Percentiles rank a stretch among this genome's conserved stretches.
Conservation (phyloP, 2,888 invertebrate genomes). For the Orgyia antiqua region DNA sequence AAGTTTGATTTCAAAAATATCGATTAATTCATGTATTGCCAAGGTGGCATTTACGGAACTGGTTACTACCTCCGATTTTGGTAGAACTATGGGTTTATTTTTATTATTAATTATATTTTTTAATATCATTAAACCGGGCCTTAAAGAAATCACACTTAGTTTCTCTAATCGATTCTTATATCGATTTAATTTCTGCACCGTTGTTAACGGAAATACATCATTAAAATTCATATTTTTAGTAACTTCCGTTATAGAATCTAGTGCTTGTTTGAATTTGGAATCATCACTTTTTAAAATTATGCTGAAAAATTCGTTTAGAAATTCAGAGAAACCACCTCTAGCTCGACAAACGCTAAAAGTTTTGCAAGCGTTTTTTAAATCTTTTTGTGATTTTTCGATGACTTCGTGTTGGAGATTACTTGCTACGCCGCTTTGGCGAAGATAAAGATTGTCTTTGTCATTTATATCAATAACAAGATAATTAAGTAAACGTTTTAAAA, state of each 20-base stretch:
- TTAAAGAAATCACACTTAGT: not conserved
- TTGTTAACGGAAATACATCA: slow-evolving; percentile 6
- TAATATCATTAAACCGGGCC: not conserved
- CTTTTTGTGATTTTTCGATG: slow-evolving; percentile 24
- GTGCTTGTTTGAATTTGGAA: slow-evolving; percentile 23
- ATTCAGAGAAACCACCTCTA: slow-evolving; percentile 23
- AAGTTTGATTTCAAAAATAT: slow-evolving; percentile 5
- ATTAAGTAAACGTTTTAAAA: slow-evolving; percentile 31
- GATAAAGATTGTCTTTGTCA: slow-evolving; percentile 2
- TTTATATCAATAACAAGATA: slow-evolving; percentile 26
- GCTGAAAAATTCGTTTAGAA: slow-evolving; percentile 25
- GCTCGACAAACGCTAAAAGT: slow-evolving; percentile 34
- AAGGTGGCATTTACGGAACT: slow-evolving; percentile 25
- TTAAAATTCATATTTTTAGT: slow-evolving; percentile 25
- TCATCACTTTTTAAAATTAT: slow-evolving; percentile 23
- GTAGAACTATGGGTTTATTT: slow-evolving; percentile 24
- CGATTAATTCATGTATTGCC: slow-evolving; percentile 27
- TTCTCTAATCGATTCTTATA: not conserved
- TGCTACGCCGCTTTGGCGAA: not conserved
- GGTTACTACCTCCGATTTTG: not conserved
- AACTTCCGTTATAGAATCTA: slow-evolving; percentile 33
- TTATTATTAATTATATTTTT: slow-evolving; percentile 10
- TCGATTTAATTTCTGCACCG: too few relatives aligned
- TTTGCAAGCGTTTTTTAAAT: slow-evolving; percentile 33
- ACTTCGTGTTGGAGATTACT: slow-evolving; percentile 26